Conservation (phyloP, 2,113 vertebrate genomes). For the Macquaria australasica region DNA sequence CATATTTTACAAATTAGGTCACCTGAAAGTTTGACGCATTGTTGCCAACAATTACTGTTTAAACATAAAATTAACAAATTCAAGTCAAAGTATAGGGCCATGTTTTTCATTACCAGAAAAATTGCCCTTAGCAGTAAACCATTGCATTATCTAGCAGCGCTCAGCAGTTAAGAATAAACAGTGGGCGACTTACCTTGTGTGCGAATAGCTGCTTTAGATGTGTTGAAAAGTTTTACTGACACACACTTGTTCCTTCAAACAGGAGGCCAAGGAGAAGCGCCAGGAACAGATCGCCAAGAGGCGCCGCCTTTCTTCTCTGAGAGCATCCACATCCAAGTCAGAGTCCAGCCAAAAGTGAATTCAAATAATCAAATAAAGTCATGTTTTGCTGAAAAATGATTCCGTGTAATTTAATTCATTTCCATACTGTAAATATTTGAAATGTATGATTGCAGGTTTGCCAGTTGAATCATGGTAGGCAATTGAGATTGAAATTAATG, state of each 20-base stretch:
- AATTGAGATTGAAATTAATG: too few relatives aligned
- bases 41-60: too few relatives aligned
- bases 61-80: too few relatives aligned
- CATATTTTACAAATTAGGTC: too few relatives aligned
- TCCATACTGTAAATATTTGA: not conserved
- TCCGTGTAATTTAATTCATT: not conserved
- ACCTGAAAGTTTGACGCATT: too few relatives aligned
- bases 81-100: too few relatives aligned
- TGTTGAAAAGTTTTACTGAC: constrained; percentile 1
- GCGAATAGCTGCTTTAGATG: not conserved
- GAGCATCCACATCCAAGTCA: constrained; percentile 97
- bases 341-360: constrained; percentile 98
- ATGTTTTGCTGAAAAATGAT: constrained; percentile 75
- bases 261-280: constrained; percentile 99
- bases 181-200: not conserved
- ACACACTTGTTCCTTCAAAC: constrained; percentile 43
- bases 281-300: constrained; percentile 99
- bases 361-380: constrained; percentile 84
- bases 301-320: constrained; percentile 96
- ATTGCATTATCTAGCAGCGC: not conserved
- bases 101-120: not conserved
- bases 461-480: not conserved
- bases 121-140: not conserved
- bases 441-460: not conserved
- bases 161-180: not conserved